Base-by-base conservation (phyloP, 2,113 vertebrate species). In the Raja brachyura region DNA sequence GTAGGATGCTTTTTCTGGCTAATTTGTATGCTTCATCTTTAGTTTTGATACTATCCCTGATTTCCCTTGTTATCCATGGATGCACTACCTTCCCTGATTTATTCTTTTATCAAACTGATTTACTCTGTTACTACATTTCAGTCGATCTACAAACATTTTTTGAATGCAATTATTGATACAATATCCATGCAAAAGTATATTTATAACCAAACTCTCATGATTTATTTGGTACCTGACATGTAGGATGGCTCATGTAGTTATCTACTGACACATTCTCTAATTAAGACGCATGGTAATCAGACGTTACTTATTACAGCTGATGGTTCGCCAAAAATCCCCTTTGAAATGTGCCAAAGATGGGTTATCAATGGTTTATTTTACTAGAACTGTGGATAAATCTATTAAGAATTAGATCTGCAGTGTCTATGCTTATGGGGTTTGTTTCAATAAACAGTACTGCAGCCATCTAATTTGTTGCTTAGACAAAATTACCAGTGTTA, bases 341-440 rank as follows among this genome's bases (percentile, higher is more conserved):
- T 86, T 88, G 85, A 88, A 88, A 31, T 88, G n/a, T 88, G 28
- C 78, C 39, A 81, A 54, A 81, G 78, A 39, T 48, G 56, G 4
- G 20, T 18, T 79, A 79, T 81, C 78, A 81, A 81, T 56, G 39
- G 20, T 81, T 22, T 33, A 14, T 22, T 66, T 88, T 66, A 88
- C 85, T 7, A 33, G 85, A 63, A n/a, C 25, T 88, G 85, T 66
- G 81, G 81, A 54, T 20, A 56, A 86, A 9, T n/a, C 78, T 54
- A 81, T 48, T 63, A 61, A 86, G 28, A 59, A 88, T 31, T 66
- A 13, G 56, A 88, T 33, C 28, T 63, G 59, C 11, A 61, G 16
- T 66, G 85, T 88, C n/a, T 88, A 11, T 66, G 28, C 11, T 31
- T 66, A 88, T 66, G 59, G 28, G n/a, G 85, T 66, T 88, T 66